Evolutionary conservation across 2,113 vertebrate species (phyloP), one percentile per base, ranked within the genome.

Genomic region (Charina bottae): DNA sequence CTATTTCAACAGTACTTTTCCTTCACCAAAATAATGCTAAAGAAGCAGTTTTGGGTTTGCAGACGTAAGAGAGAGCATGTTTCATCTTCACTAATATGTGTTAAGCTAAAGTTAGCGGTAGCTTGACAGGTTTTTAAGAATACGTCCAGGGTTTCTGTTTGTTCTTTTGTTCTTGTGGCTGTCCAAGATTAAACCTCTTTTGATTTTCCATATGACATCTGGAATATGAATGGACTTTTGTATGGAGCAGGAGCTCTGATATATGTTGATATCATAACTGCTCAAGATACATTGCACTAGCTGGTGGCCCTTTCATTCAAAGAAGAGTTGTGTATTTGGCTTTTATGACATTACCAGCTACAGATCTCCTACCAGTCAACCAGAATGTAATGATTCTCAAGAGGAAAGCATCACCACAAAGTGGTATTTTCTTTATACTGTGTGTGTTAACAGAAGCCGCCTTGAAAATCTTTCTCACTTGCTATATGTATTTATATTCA

Each of bases 71-170:
- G 21, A 91, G 23, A 7, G 28, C 46, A 68, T 37, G 10, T 64
- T 91, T 26, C 60, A 54, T 9, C 21, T 64, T 55, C 23, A 86
- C 21, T 33, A 24, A 59, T 59, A 53, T 1, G 17, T 62, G 24
- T 78, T 78, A 21, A 42, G 17, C 7, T 78, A 42, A 78, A 78
- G 1, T 78, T 78, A 78, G 33, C 24, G 91, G 23, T 0, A 0
- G 56, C 64, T 93, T 5, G 0, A 86, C 1, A 24, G 62, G 90
- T 92, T 94, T 68, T 88, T 55, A 78, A 78, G 53, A 87, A 42
- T 11, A 0, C 42, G 0, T 0, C 0, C 5, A 91, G 55, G n/a
- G 28, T n/a, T 92, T 2, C 1, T 21, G 19, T 86, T 58, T 0
- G 0, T 53, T 88, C 85, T 68, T 94, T 93, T 49, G 46, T 54